Evolutionary conservation across 2,113 vertebrate species (phyloP).

Genomic region (Rhinolophus ferrumequinum): DNA sequence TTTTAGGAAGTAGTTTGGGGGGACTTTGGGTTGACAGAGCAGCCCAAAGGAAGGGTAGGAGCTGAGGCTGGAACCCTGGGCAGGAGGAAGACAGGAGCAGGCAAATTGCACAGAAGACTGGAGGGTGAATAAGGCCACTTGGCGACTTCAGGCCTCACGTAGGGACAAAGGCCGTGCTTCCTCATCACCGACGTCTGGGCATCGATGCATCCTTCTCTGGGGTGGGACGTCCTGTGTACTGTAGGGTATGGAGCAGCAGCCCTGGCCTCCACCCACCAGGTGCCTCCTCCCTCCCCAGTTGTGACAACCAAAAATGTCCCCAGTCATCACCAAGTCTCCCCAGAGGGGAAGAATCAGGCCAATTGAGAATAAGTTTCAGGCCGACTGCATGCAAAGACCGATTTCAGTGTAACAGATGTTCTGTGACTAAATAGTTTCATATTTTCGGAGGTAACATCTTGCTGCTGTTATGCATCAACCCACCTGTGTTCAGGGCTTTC

Average conservation of each 20-base stretch:
- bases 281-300: background rate
- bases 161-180: background rate
- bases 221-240: fast-evolving
- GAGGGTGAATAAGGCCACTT: background rate
- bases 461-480: background rate
- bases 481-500: background rate
- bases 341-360: background rate
- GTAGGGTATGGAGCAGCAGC: background rate
- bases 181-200: fast-evolving
- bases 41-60: background rate
- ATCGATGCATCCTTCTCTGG: background rate
- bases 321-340: background rate
- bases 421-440: background rate
- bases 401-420: background rate
- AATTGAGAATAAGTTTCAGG: background rate
- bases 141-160: background rate
- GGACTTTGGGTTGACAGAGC: background rate
- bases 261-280: background rate
- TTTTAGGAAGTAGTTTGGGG: background rate
- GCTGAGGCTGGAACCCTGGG: background rate
- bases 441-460: background rate
- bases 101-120: background rate
- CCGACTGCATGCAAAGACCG: background rate
- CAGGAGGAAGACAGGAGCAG: background rate
- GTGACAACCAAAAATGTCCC: background rate